Evolutionary conservation across 2,113 vertebrate species (phyloP).

Genomic region (Heptranchias perlo): DNA sequence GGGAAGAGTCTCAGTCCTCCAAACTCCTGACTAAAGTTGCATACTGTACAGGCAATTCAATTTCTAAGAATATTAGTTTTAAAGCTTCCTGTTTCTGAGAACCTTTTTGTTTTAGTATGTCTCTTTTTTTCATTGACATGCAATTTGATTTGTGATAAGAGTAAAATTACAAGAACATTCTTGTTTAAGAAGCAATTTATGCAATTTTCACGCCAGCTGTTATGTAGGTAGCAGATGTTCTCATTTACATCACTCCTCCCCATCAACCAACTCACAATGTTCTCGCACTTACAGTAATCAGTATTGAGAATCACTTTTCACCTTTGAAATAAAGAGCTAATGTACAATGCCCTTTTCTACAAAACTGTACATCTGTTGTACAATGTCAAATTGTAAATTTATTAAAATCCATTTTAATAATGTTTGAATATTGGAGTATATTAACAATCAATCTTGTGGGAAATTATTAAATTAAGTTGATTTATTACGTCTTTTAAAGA

Average conservation of each 20-base stretch:
- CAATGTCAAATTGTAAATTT: neutral
- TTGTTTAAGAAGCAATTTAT: constrained; percentile 33
- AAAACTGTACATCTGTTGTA: neutral
- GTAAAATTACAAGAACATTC: constrained; percentile 15
- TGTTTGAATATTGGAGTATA: neutral
- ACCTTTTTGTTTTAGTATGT: neutral
- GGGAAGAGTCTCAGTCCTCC: neutral
- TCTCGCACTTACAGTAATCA: neutral
- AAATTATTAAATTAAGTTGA: neutral
- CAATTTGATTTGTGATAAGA: neutral
- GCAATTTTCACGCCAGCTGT: constrained; percentile 14
- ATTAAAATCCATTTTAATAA: constrained; percentile 8
- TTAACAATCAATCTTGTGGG: neutral
- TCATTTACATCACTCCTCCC: neutral
- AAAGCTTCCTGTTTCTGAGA: neutral
- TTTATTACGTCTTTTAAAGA: neutral
- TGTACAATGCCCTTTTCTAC: neutral
- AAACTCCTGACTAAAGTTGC: neutral
- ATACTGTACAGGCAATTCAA: neutral
- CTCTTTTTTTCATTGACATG: constrained; percentile 15
- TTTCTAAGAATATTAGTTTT: constrained; percentile 21
- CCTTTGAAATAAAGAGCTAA: constrained; percentile 29
- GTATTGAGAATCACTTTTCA: neutral
- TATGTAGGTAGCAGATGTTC: constrained; percentile 27
- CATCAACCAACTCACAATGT: neutral